Conservation (phyloP, 2,113 vertebrate species). For the Atlantisia rogersi region DNA sequence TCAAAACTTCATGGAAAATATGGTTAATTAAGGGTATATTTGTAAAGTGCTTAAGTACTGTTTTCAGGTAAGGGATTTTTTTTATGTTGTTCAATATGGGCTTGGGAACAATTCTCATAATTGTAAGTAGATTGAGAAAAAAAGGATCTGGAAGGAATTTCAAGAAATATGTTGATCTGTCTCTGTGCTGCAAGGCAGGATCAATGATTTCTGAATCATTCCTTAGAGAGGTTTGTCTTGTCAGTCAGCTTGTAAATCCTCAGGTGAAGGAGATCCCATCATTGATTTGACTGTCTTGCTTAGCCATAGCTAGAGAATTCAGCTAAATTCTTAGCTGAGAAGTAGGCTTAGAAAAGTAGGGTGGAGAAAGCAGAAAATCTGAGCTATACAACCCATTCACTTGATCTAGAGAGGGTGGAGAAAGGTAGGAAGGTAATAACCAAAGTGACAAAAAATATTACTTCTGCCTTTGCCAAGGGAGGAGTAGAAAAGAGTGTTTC, state of each 20-base stretch:
- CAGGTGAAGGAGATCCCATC: not conserved
- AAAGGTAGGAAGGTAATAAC: not conserved
- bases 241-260: constrained; percentile 1
- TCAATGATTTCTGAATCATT: constrained; percentile 21
- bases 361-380: not conserved
- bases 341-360: not conserved
- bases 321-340: not conserved
- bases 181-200: not conserved
- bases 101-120: constrained; percentile 1
- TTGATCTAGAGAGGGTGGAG: not conserved
- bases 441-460: not conserved
- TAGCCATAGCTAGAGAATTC: not conserved
- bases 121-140: constrained; percentile 7
- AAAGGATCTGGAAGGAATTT: constrained; percentile 21
- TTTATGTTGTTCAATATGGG: not conserved
- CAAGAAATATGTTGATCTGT: not conserved
- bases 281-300: not conserved
- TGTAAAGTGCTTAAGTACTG: not conserved
- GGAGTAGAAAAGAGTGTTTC: not conserved
- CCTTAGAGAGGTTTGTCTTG: not conserved
- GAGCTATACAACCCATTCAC: not conserved
- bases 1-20: not conserved
- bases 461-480: not conserved
- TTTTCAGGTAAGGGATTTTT: not conserved
- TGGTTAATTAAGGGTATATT: not conserved